These are phyloP conservation scores for Orbicella faveolata DNA, from an alignment of 64 coral and sea anemone species.

Conservation along the genomic window DNA sequence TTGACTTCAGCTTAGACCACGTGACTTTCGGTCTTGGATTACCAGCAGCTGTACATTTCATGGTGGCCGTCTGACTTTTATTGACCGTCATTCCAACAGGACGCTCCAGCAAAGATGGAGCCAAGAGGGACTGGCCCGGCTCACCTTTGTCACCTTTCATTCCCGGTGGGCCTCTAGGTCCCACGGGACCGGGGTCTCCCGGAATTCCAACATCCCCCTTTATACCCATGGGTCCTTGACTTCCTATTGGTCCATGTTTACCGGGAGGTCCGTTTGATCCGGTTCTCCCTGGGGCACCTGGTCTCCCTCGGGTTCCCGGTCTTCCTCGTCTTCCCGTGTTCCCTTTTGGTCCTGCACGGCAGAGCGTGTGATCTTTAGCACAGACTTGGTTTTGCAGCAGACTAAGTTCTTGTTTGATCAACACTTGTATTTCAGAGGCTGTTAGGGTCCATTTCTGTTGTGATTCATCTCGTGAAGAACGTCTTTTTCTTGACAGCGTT, in stretches of 20 bases:
- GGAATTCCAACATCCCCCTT: conserved; percentile 34
- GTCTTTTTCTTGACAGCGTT: background rate
- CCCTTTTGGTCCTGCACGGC: conserved; percentile 49
- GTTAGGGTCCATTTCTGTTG: background rate
- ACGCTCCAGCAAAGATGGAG: too few species aligned
- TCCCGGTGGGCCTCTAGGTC: conserved; percentile 7
- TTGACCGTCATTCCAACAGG: too few species aligned
- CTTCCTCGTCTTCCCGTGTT: conserved; percentile 41
- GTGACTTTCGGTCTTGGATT: conserved; percentile 42
- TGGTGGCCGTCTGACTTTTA: background rate
- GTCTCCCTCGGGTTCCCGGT: conserved; percentile 21
- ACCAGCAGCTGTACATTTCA: conserved; percentile 45
- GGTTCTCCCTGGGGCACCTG: conserved; percentile 29
- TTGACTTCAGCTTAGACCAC: conserved; percentile 43
- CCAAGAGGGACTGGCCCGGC: too few species aligned
- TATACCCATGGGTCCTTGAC: conserved; percentile 9
- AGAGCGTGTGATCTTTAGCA: conserved; percentile 42
- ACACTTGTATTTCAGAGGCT: background rate
- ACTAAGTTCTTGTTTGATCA: conserved; percentile 33
- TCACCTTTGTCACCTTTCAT: too few species aligned
- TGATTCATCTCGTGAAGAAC: background rate
- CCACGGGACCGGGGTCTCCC: conserved; percentile 32
- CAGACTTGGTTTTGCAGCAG: conserved; percentile 45
- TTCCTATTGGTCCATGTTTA: conserved; percentile 46
- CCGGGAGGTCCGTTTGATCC: conserved; percentile 40